Base-by-base conservation (phyloP, 2,113 vertebrate species). In the Zootoca vivipara region DNA sequence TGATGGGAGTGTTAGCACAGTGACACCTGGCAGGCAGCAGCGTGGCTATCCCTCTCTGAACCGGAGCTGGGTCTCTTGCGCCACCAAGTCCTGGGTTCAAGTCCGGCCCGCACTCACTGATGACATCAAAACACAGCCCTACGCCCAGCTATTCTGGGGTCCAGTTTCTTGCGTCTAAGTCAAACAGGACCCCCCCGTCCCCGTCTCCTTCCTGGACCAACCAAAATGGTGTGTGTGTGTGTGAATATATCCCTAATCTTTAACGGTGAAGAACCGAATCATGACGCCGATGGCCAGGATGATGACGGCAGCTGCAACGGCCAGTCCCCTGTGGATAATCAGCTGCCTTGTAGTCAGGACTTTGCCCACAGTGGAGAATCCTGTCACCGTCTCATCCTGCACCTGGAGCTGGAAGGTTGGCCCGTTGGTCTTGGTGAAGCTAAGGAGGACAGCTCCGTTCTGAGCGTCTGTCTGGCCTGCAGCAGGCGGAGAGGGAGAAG, bases 231-330 rank as follows among this genome's bases (percentile, higher is more conserved):
- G 58, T 9, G 42, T 9, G 9, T 3, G 46, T 6, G 6, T 52
- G 10, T 52, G 46, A 69, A 69, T 9, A 9, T 26, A 24, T 0
- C 26, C 4, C 90, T 95, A 96, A 83, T 73, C 72, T 0, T 20
- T 24, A 73, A 91, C 5, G 26, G 88, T 86, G 33, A n/a, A 38
- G 65, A 94, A 42, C 83, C 93, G 95, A 2, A 94, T 0, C 2
- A 75, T 0, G 0, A 96, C 0, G 20, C 96, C 95, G 0, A 64
- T 72, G 0, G 5, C 84, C 0, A 96, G 88, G 0, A 83, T 10
- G 0, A 62, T 64, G 0, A 92, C 0, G 0, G 94, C 93, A 0
- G 9, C 75, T 0, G 22, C 89, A 0, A 3, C 87, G 0, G 87
- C 93, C 65, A 95, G 89, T 33, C 52, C 95, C 0, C 96, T 94